These are phyloP conservation scores for Camarhynchus parvulus DNA, from an alignment of 2,113 vertebrate species.

Conservation along the genomic window DNA sequence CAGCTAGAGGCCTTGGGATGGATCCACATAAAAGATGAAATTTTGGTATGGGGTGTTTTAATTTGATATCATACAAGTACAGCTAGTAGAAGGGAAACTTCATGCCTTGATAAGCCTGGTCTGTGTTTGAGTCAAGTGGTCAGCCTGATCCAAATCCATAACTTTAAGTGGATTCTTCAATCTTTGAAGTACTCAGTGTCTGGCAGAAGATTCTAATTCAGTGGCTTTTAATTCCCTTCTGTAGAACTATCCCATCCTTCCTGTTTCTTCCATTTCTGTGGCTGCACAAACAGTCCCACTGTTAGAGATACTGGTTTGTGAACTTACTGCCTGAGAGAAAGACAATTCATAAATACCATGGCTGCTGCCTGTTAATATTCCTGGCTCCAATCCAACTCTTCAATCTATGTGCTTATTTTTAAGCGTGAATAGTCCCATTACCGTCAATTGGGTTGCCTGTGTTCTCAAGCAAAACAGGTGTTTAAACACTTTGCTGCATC, in stretches of 20 bases:
- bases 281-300: not conserved
- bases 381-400: slow-evolving; percentile 26
- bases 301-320: not conserved
- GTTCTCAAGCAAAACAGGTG: slow-evolving; percentile 48
- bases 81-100: not conserved
- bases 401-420: slow-evolving; percentile 48
- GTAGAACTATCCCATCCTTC: not conserved
- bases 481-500: slow-evolving; percentile 58
- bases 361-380: slow-evolving; percentile 23
- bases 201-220: not conserved
- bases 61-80: not conserved
- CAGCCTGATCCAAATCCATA: not conserved
- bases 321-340: not conserved
- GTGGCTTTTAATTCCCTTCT: not conserved
- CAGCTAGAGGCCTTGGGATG: not conserved
- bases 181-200: not conserved
- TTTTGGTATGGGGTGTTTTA: not conserved
- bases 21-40: not conserved
- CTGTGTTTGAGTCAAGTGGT: not conserved
- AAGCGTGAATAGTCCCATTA: slow-evolving; percentile 55
- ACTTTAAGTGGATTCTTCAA: not conserved
- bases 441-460: slow-evolving; percentile 4
- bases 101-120: not conserved
- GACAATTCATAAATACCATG: not conserved
- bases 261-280: not conserved